These are phyloP conservation scores for Diplodus sargus DNA, from an alignment of 2,797 vertebrate genomes.

Conservation along the genomic window DNA sequence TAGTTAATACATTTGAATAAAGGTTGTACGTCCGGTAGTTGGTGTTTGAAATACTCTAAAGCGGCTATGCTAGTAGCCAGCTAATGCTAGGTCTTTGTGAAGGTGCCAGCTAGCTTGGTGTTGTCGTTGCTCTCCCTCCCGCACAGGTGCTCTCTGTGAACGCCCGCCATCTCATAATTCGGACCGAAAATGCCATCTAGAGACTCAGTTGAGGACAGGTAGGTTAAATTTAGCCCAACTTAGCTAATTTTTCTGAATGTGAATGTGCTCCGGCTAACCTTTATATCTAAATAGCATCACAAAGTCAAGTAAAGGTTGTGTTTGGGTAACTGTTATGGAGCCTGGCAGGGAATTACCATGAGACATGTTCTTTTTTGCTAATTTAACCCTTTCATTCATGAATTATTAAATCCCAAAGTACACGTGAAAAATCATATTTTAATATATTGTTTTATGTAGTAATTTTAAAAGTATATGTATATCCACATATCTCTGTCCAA, in stretches of 20 bases:
- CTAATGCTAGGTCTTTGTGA: not conserved
- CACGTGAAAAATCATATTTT: no score
- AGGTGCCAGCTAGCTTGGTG: not conserved
- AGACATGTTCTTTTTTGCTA: not conserved
- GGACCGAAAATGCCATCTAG: constrained; percentile 20
- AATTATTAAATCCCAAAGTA: no score
- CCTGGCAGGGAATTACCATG: no score
- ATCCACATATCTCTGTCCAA: not conserved
- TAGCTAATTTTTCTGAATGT: not conserved
- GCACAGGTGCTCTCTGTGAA: not conserved
- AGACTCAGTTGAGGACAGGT: constrained; percentile 60
- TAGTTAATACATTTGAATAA: not conserved
- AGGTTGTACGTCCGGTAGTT: not conserved
- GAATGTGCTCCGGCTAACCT: not conserved
- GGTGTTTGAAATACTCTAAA: not conserved
- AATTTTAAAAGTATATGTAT: not conserved
- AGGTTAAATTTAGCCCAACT: not conserved
- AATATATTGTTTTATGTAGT: no score
- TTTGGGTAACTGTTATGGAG: not conserved
- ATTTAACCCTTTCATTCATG: not conserved
- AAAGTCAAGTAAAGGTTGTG: not conserved
- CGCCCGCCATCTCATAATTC: not conserved
- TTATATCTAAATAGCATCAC: not conserved
- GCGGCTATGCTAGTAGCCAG: fast-evolving
- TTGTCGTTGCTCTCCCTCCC: not conserved